Base-by-base conservation (phyloP, 2,797 vertebrate species). In the Sebastes aleutianus region DNA sequence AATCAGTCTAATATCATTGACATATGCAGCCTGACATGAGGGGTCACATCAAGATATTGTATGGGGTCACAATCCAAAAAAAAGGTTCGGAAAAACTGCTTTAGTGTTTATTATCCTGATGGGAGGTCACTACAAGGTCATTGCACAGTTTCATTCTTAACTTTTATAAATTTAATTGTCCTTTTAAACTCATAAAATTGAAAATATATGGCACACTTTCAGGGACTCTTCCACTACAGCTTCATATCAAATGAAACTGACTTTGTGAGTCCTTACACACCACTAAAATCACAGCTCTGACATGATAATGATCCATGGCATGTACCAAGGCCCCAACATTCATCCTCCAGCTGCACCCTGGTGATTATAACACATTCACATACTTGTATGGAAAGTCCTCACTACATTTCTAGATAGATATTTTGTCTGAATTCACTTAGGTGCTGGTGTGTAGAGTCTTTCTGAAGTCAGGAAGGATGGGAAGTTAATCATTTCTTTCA, bases 401-500 rank as follows among this genome's bases (percentile, higher is more conserved):
- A 2, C 20, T 9, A 4, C 69, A 63, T 32, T 32, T 31, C n/a
- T 50, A 34, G 22, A 58, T 18, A 36, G 11, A 2, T 22, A 5
- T 24, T 34, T 31, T 29, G 2, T 14, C 39, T 80, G 27, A 69
- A 53, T 43, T 61, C 16, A 8, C 16, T 58, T 24, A 57, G 58
- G 18, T 29, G 32, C 27, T 6, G 31, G 12, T 27, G 56, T 24
- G 32, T n/a, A 8, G 27, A 10, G n/a, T 27, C 6, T 20, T 8
- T 34, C 24, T 64, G 16, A 8, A 20, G 29, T 29, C 22, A 50
- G 74, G 54, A 29, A 50, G 74, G 54, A 29, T 50, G 26, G 20
- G 24, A 8, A 8, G 70, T n/a, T 13, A 3, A 5, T 59, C 13
- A 7, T 24, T 1, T 47, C 18, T 62, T 8, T 93, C 82, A 93